Base-by-base conservation (phyloP, 2,888 invertebrate genomes). In the Drosophila acutilabella region DNA sequence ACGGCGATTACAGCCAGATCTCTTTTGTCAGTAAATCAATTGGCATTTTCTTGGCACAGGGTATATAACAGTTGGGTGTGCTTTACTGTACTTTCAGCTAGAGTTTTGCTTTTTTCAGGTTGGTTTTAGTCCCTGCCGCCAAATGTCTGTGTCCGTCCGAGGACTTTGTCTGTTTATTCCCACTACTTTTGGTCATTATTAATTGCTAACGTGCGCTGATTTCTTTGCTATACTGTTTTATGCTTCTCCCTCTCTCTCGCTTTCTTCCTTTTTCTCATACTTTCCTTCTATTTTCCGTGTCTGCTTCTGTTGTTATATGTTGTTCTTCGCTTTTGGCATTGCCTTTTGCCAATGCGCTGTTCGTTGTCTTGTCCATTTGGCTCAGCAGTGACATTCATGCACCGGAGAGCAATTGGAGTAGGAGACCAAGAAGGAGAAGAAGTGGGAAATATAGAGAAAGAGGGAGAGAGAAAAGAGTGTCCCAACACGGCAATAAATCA, bases 201-300 rank as follows among this genome's bases (percentile, higher is more conserved):
- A 89, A 85, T 89, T 85, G 85, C 85, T 79, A 88, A 88, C 86
- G 88, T 85, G 85, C 85, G 89, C 82, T 85, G 88, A 85, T 89
- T 89, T 85, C 82, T 79, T 81, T 81, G 76, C 76, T 84, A 85
- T 64, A 65, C 70, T 74, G 36, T 84, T 84, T 89, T 83, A 75
- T 79, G 51, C 62, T 40, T 52, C 51, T 40, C 38, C 59, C 56
- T 65, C 40, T 60, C 51, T 58, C 23, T 44, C 33, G 10, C 3
- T 6, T 5, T 23, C 23, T 23, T 0, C 1, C 26, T 20, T 3
- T 7, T 7, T 26, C 26, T 30, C 30, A 7, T 30, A 8, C 30
- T 30, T 8, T 30, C 7, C 8, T 6, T 23, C 23, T 33, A 33
- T 33, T 4, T 10, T 33, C 20, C 20, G 20, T 20, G 20, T 11